Conservation (phyloP, 2,888 invertebrate species). For the Aphrophora alni region DNA sequence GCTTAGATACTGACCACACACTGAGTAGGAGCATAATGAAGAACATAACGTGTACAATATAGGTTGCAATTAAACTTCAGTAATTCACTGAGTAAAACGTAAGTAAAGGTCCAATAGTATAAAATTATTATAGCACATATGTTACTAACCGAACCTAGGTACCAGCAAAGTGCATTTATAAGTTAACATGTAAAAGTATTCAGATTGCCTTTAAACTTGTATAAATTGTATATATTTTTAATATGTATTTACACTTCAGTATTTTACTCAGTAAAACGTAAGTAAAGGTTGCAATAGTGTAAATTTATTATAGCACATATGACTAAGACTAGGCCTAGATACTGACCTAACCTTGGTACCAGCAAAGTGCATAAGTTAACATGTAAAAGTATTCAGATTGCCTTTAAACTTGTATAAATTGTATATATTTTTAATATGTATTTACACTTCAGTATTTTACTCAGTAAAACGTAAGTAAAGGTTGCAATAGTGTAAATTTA, state of each 20-base stretch:
- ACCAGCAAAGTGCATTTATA: not conserved
- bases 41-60: not conserved
- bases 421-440: not conserved
- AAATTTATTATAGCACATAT: constrained; percentile 12
- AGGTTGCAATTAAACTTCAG: not conserved
- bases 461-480: not conserved
- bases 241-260: constrained; percentile 12
- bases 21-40: not conserved
- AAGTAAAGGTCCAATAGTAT: not conserved
- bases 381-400: not conserved
- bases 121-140: constrained; percentile 18
- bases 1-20: not conserved
- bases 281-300: constrained; percentile 4
- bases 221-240: not conserved
- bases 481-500: constrained; percentile 19
- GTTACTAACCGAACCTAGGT: not conserved
- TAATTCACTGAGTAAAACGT: constrained; percentile 6
- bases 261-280: not conserved
- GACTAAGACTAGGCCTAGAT: not conserved
- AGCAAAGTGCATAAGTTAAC: not conserved
- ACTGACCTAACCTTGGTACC: not conserved
- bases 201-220: constrained; percentile 2
- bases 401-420: not conserved
- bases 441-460: constrained; percentile 15
- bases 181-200: not conserved